These are phyloP conservation scores for Babylonia areolata DNA, from an alignment of 1,140 invertebrate genomes.

Conservation along the genomic window DNA sequence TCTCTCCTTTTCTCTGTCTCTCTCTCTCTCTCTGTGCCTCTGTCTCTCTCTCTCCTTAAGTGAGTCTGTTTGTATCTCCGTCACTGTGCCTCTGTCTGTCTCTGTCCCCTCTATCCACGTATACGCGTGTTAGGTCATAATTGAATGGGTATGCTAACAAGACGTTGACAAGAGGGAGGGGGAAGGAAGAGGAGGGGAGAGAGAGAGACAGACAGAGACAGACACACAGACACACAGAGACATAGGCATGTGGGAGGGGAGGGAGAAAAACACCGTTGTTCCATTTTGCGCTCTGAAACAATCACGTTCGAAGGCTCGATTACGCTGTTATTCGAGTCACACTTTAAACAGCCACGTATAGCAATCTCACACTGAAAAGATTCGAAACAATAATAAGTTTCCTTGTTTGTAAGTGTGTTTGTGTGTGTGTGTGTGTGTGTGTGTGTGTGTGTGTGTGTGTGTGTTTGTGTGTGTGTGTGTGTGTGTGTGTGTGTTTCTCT, in stretches of 20 bases:
- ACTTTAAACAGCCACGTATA: too few relatives aligned
- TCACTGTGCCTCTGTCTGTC: neutral
- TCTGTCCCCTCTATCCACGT: neutral
- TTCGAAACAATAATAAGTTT: neutral
- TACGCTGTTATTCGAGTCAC: too few relatives aligned
- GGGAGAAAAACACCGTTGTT: neutral
- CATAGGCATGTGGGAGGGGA: neutral
- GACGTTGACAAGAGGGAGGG: neutral
- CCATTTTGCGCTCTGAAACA: too few relatives aligned
- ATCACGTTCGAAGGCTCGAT: too few relatives aligned
- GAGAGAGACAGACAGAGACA: constrained; percentile 20
- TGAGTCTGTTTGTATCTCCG: too few relatives aligned
- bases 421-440: neutral
- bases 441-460: neutral
- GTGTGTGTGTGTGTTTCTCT: neutral
- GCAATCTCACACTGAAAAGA: too few relatives aligned
- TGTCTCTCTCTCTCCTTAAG: too few relatives aligned
- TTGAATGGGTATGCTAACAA: neutral
- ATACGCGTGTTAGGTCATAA: neutral
- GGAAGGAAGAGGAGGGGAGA: neutral
- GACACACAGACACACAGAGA: constrained; percentile 19
- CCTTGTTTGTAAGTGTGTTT: neutral
- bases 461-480: neutral
- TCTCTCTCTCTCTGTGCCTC: too few relatives aligned
- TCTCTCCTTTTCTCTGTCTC: too few relatives aligned